A percentile compares a stretch with the other conserved stretches of the same genome.
Conservation (phyloP, 2,888 invertebrate species). For the Eucriotettix oculatus region DNA sequence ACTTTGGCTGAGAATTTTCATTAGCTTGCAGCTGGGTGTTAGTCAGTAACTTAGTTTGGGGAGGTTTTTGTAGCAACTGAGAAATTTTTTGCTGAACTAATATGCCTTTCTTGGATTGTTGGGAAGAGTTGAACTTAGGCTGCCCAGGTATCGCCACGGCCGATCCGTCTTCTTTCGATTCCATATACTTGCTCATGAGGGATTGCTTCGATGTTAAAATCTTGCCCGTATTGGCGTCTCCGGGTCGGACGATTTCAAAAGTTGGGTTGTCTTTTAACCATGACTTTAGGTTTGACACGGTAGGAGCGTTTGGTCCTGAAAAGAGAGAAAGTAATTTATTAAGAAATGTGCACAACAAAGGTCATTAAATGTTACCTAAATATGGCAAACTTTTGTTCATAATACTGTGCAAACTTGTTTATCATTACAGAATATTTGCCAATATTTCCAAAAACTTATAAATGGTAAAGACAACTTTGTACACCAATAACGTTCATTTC, state of each 20-base stretch:
- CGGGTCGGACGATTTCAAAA: constrained; percentile 54
- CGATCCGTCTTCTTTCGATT: no score
- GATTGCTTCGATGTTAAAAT: neutral
- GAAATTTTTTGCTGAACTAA: neutral
- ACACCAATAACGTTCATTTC: no score
- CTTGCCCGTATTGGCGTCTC: constrained; percentile 4
- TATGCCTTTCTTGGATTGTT: neutral
- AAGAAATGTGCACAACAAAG: no score
- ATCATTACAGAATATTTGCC: no score
- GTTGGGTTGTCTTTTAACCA: constrained; percentile 81
- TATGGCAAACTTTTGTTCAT: no score
- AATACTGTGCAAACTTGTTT: no score
- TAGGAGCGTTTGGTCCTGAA: constrained; percentile 69
- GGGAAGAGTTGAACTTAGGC: neutral
- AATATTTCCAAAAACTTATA: no score
- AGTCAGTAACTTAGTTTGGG: neutral
- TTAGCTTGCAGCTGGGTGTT: neutral
- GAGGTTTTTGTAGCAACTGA: neutral
- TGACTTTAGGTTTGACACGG: constrained; percentile 54
- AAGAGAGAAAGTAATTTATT: no score
- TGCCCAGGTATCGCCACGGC: neutral
- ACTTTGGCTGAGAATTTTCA: neutral
- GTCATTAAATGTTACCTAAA: no score
- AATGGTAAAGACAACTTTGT: no score
- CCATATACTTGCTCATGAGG: no score